These are phyloP conservation scores for Aphis gossypii DNA, from an alignment of 1,140 invertebrate genomes.

Conservation along the genomic window DNA sequence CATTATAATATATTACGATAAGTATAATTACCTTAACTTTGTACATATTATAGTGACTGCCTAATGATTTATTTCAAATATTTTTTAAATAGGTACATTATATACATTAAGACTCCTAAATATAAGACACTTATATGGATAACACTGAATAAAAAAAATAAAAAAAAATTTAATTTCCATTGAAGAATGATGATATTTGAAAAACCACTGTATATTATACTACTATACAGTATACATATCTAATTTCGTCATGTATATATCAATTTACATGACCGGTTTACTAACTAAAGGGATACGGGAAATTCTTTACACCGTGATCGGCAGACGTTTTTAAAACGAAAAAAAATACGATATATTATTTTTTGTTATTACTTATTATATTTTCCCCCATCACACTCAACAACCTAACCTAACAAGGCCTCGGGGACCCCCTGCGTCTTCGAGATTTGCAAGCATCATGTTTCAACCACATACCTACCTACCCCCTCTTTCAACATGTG, in stretches of 20 bases:
- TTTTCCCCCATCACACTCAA: constrained; percentile 42
- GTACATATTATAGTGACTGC: background rate
- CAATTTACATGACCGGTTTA: constrained; percentile 55
- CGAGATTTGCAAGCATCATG: constrained; percentile 10
- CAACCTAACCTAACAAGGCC: constrained; percentile 37
- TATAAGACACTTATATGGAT: background rate
- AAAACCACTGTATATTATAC: constrained; percentile 18
- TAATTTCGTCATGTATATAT: constrained; percentile 39
- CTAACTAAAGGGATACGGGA: constrained; percentile 31
- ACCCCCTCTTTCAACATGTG: background rate
- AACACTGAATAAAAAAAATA: background rate
- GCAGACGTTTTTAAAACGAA: constrained; percentile 22
- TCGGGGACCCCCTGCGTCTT: constrained; percentile 52
- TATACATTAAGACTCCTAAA: background rate
- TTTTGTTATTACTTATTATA: constrained; percentile 44
- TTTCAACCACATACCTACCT: constrained; percentile 12
- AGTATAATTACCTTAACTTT: background rate
- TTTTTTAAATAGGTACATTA: background rate
- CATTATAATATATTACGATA: background rate
- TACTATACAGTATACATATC: constrained; percentile 26
- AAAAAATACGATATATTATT: constrained; percentile 49
- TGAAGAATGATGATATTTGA: background rate
- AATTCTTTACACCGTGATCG: background rate
- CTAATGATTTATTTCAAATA: background rate
- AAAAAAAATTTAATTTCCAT: background rate